Evolutionary conservation across 2,797 vertebrate genomes (phyloP).

Genomic region (Chromobotia macracanthus): DNA sequence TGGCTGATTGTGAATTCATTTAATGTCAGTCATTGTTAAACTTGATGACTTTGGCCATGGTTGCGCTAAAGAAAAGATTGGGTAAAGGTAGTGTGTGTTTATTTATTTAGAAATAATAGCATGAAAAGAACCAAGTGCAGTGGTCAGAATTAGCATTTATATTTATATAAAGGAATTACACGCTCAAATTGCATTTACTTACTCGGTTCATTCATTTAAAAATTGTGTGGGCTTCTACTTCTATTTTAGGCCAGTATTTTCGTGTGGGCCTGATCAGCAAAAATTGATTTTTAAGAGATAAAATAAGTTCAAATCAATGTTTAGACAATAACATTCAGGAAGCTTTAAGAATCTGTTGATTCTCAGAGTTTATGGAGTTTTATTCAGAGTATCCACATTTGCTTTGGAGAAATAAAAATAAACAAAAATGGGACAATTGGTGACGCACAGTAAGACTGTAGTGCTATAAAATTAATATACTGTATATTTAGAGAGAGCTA

Average conservation of each 20-base stretch:
- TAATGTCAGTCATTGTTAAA: constrained; percentile 35
- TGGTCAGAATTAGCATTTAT: constrained; percentile 43
- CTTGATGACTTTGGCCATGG: constrained; percentile 34
- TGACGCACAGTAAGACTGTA: too few species aligned
- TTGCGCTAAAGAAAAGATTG: constrained; percentile 25
- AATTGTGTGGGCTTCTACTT: not conserved
- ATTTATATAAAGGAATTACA: constrained; percentile 48
- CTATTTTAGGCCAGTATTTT: not conserved
- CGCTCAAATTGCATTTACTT: constrained; percentile 32
- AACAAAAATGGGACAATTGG: too few species aligned
- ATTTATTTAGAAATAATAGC: constrained; percentile 36
- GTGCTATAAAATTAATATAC: too few species aligned
- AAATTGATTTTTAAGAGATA: not conserved
- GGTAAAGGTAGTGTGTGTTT: constrained; percentile 16
- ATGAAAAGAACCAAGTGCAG: constrained; percentile 29
- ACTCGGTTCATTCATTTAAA: constrained; percentile 4
- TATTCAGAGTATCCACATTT: too few species aligned
- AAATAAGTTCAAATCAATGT: not conserved
- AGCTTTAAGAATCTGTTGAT: not conserved
- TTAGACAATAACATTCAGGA: not conserved
- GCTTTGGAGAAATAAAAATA: too few species aligned
- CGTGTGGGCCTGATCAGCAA: not conserved
- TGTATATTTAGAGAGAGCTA: too few species aligned
- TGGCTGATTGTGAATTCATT: constrained; percentile 53
- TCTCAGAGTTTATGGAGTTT: too few species aligned